phyloP scores from a whole-genome alignment of 2,888 invertebrate species.

The Leptinotarsa juncta region DNA sequence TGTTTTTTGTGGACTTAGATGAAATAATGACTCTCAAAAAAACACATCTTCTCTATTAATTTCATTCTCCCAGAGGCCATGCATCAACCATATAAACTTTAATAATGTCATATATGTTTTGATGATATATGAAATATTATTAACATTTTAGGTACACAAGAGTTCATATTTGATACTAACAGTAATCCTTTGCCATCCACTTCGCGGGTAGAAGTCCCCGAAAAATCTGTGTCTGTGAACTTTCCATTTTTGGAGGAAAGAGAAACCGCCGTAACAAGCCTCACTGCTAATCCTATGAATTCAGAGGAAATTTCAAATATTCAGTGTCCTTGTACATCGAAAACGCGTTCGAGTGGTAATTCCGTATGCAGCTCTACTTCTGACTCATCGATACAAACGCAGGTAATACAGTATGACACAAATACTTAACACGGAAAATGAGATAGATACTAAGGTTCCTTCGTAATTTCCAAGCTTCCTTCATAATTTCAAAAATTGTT shows the following conservation, averaged over 20 bases:
- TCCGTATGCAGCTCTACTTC: constrained; percentile 48
- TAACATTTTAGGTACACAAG: background rate
- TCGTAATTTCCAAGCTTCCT: too few relatives aligned
- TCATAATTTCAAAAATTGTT: too few relatives aligned
- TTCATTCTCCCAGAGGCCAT: too few relatives aligned
- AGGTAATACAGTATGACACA: constrained; percentile 34
- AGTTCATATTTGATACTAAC: background rate
- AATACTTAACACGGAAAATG: background rate
- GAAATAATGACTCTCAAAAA: too few relatives aligned
- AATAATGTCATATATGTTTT: too few relatives aligned
- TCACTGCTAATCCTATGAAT: constrained; percentile 33
- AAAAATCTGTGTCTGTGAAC: constrained; percentile 47
- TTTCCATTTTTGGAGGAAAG: constrained; percentile 43
- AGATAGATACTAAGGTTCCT: too few relatives aligned
- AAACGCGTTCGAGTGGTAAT: constrained; percentile 34
- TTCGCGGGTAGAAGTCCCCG: constrained; percentile 51
- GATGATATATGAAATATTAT: too few relatives aligned
- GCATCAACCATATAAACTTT: too few relatives aligned
- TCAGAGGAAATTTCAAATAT: constrained; percentile 31
- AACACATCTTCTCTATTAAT: too few relatives aligned
- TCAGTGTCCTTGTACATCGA: constrained; percentile 48
- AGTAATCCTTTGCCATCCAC: constrained; percentile 48
- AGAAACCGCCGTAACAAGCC: constrained; percentile 21
- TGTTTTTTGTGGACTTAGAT: too few relatives aligned
- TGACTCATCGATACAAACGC: constrained; percentile 47